These are phyloP conservation scores for Stictocephala bisonia DNA, from an alignment of 2,888 invertebrate genomes.

Conservation along the genomic window DNA sequence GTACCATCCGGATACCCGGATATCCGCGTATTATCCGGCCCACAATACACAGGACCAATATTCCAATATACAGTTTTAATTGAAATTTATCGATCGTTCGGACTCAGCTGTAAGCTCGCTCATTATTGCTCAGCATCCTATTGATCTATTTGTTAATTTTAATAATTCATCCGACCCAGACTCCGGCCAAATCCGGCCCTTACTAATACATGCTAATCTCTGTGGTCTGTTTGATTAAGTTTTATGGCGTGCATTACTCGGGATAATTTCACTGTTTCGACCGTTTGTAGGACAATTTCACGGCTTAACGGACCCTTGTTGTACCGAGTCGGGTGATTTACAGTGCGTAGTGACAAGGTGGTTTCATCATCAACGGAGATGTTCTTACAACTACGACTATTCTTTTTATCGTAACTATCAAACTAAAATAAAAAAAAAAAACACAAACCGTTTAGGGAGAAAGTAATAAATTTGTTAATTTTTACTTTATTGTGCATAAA, in stretches of 20 bases:
- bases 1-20: too few species aligned
- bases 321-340: background rate
- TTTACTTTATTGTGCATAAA: too few species aligned
- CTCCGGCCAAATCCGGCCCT: background rate
- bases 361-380: too few species aligned
- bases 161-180: conserved; percentile 14
- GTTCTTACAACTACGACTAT: too few species aligned
- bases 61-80: conserved; percentile 37
- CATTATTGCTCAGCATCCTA: background rate
- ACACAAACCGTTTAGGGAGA: too few species aligned
- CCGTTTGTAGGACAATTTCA: too few species aligned
- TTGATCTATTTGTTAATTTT: conserved; percentile 20
- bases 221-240: conserved; percentile 6
- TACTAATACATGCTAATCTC: conserved; percentile 29
- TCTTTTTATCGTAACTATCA: too few species aligned
- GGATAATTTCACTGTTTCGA: too few species aligned
- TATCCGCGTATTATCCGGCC: conserved; percentile 19
- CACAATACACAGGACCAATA: conserved; percentile 26
- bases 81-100: conserved; percentile 29
- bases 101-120: background rate
- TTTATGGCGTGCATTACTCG: conserved; percentile 6
- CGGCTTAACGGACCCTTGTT: too few species aligned
- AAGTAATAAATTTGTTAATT: too few species aligned
- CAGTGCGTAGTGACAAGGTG: background rate
- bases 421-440: too few species aligned